Evolutionary conservation across 1,140 invertebrate species (phyloP), one percentile per base, ranked within the genome.

Genomic region (Drosophila chauvacae): DNA sequence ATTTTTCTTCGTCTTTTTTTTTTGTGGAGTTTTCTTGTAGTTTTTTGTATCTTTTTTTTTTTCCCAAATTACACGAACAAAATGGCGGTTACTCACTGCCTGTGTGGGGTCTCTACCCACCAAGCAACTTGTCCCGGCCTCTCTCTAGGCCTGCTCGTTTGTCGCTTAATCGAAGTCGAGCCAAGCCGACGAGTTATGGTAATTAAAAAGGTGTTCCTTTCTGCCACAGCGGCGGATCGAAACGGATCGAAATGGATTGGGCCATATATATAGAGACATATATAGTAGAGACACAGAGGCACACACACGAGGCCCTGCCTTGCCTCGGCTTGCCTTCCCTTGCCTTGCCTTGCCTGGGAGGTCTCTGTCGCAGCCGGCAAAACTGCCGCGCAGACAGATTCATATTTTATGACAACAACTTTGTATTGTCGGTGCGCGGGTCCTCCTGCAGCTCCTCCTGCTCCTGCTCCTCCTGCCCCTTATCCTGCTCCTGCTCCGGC

Each of bases 121-220:
- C 82, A 86, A 4, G 1, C 37, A 69, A 61, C 68, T 82, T 70
- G 73, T 57, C 69, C 47, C 69, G 45, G 45, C 26, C 20, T 23
- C 11, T 23, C 44, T 47, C 83, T 85, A 86, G 77, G 60, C 63
- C 56, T 47, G 60, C 56, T 51, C 48, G 26, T 76, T 77, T 80
- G 80, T 88, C 83, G 84, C 78, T 83, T 88, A 88, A 87, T 88
- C 83, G 83, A 87, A 88, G 84, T 77, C 83, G 50, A 80, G 86
- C 70, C 83, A 45, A 80, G 86, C 59, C 80, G 84, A 84, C 85
- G 81, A 90, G 85, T 90, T 90, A 90, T 90, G 85, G 85, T 90
- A 90, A 90, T 90, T 90, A 90, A 90, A 90, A 90, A 90, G 85
- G 85, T 90, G 85, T 90, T 90, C 85, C 81, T 90, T 80, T 63